Evolutionary conservation across 2,113 vertebrate genomes (phyloP), one percentile per base, ranked within the genome.

Genomic region (Psilopogon haemacephalus): DNA sequence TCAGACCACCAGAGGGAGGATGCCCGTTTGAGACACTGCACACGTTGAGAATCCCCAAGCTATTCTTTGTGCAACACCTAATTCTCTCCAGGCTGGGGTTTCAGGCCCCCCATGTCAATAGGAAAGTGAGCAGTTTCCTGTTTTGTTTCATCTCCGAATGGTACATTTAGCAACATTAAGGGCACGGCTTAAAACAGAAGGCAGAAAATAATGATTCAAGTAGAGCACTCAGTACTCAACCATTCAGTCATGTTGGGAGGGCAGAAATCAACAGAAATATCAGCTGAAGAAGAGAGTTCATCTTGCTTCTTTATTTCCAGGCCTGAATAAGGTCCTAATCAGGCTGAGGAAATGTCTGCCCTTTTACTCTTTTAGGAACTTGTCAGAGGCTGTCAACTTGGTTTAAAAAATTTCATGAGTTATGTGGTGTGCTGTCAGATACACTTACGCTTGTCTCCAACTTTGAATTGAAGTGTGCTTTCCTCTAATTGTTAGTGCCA

Each of bases 1-100:
- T 95, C 91, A 96, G 93, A 72, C 93, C 94, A 86, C 91, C 90
- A 84, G 94, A 75, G 94, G 91, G 95, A 94, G 93, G 95, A 67
- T 48, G 44, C 78, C 93, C 60, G 42, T 90, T 88, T 90, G 46
- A 82, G 75, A 62, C 44, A 24, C 44, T 1, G 1, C 2, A 0
- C 62, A 13, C 4, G 0, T 69, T 5, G 15, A 69, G 77, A 82
- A 50, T 82, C 55, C 81, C 23, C 5, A 65, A 85, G 78, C 71
- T 26, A 4, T 48, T 87, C 84, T 92, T 92, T 94, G 89, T 87
- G 58, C 68, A 42, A 11, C 0, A 3, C 21, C 4, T 80, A 71
- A 84, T 94, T 95, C 92, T 64, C 75, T 82, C 81, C 72, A 30
- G 16, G 82, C 67, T 92, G 93, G 81, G 70, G 93, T 71, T 92